phyloP scores from a whole-genome alignment of 2,113 vertebrate genomes.

The Vulpes vulpes region DNA sequence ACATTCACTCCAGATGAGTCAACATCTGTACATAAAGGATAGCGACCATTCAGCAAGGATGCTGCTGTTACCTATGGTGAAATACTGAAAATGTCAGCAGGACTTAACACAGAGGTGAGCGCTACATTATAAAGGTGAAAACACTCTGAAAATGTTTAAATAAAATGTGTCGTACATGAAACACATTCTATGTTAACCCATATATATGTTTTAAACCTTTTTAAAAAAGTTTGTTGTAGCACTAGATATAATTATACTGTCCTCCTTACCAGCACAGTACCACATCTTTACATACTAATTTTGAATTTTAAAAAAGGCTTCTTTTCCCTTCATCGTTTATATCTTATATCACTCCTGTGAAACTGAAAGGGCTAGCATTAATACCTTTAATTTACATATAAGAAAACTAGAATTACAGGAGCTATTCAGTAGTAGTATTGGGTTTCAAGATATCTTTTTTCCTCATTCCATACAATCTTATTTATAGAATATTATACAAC shows the following conservation, averaged over 20 bases:
- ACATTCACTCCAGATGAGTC: conserved; percentile 75
- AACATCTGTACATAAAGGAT: conserved; percentile 74
- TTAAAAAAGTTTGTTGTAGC: not conserved
- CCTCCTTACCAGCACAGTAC: not conserved
- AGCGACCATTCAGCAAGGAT: conserved; percentile 53
- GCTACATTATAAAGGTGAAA: not conserved
- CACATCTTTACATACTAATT: not conserved
- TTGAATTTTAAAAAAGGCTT: not conserved
- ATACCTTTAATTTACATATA: not conserved
- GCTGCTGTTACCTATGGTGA: conserved; percentile 26
- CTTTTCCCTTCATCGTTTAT: not conserved
- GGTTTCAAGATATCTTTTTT: not conserved
- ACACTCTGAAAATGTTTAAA: conserved; percentile 42
- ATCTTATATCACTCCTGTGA: not conserved
- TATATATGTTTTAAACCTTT: not conserved
- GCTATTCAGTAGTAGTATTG: not conserved
- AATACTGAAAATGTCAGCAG: conserved; percentile 70
- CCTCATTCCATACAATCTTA: not conserved
- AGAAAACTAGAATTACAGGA: not conserved
- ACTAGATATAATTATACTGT: not conserved
- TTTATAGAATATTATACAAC: not conserved
- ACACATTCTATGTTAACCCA: not conserved
- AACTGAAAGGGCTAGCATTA: not conserved
- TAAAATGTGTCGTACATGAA: not conserved
- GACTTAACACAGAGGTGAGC: conserved; percentile 33